Percentiles rank a stretch among this genome's conserved stretches.
Conservation (phyloP, 2,797 vertebrate genomes). For the Benthosema pterotum region DNA sequence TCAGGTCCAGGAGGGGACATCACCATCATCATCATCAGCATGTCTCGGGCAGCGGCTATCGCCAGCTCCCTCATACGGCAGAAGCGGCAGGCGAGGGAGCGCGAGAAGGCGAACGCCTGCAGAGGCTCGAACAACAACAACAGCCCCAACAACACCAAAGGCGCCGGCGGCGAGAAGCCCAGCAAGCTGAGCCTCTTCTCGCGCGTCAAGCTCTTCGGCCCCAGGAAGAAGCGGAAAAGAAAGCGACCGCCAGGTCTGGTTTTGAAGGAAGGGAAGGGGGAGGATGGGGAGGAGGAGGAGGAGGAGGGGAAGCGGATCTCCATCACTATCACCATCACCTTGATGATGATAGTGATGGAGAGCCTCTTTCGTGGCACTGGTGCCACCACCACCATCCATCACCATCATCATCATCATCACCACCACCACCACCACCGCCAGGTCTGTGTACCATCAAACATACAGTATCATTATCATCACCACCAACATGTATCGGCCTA, state of each 20-base stretch:
- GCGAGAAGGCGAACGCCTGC: slow-evolving; percentile 93
- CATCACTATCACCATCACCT: slow-evolving; percentile 28
- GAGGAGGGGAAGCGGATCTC: not conserved
- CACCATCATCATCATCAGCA: slow-evolving; percentile 59
- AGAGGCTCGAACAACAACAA: slow-evolving; percentile 94
- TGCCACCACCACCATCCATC: slow-evolving; percentile 26
- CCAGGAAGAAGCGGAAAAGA: slow-evolving; percentile 92
- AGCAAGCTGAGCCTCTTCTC: slow-evolving; percentile 98
- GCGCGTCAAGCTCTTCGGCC: slow-evolving; percentile 96
- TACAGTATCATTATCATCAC: not conserved
- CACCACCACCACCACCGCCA: slow-evolving; percentile 18
- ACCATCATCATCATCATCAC: slow-evolving; percentile 5
- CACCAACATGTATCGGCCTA: slow-evolving; percentile 4
- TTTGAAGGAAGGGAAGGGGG: too few species aligned
- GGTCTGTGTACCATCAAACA: not conserved
- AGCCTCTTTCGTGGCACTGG: too few species aligned
- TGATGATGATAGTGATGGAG: too few species aligned
- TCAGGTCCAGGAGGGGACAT: slow-evolving; percentile 7
- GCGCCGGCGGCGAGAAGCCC: slow-evolving; percentile 87
- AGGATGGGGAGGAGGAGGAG: slow-evolving; percentile 14
- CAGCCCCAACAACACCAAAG: slow-evolving; percentile 96
- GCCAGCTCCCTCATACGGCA: slow-evolving; percentile 99
- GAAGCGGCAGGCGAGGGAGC: slow-evolving; percentile 95
- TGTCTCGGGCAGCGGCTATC: slow-evolving; percentile 95
- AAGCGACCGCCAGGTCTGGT: slow-evolving; percentile 93